Percentiles rank a stretch among this genome's conserved stretches.
These are phyloP conservation scores for Orgyia antiqua DNA, from an alignment of 2,888 invertebrate species.

Conservation along the genomic window DNA sequence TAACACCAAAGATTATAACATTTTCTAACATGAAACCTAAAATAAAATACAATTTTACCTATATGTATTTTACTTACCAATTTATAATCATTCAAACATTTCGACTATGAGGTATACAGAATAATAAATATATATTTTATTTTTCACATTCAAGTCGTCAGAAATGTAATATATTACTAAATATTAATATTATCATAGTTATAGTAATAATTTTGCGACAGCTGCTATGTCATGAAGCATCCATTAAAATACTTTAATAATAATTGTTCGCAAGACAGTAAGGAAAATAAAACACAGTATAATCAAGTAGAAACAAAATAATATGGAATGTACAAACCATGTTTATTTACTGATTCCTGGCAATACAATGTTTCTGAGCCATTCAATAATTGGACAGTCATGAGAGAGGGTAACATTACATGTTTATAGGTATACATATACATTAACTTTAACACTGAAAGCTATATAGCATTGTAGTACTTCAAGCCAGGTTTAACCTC, in stretches of 20 bases:
- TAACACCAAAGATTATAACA: conserved; percentile 80
- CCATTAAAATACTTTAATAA: conserved; percentile 40
- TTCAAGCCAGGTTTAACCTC: conserved; percentile 62
- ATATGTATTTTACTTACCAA: conserved; percentile 73
- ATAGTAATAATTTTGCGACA: conserved; percentile 51
- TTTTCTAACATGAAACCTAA: conserved; percentile 78
- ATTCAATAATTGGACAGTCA: conserved; percentile 49
- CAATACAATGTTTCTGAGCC: conserved; percentile 74
- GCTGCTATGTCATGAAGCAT: conserved; percentile 56
- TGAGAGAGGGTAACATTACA: conserved; percentile 40
- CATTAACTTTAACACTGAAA: conserved; percentile 68
- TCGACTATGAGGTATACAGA: conserved; percentile 75
- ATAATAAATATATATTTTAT: conserved; percentile 69
- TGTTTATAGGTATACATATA: conserved; percentile 52
- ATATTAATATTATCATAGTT: conserved; percentile 39
- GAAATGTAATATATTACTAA: conserved; percentile 47
- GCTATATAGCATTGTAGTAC: conserved; percentile 55
- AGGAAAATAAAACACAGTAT: conserved; percentile 75
- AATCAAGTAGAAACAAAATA: conserved; percentile 81
- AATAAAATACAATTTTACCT: conserved; percentile 75
- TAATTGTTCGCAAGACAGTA: conserved; percentile 50
- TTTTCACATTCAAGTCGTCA: conserved; percentile 58
- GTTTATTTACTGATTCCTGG: conserved; percentile 83
- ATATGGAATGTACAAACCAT: conserved; percentile 90
- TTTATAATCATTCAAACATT: conserved; percentile 77